Conservation (phyloP, 2,113 vertebrate species). For the Pontoporia blainvillei region DNA sequence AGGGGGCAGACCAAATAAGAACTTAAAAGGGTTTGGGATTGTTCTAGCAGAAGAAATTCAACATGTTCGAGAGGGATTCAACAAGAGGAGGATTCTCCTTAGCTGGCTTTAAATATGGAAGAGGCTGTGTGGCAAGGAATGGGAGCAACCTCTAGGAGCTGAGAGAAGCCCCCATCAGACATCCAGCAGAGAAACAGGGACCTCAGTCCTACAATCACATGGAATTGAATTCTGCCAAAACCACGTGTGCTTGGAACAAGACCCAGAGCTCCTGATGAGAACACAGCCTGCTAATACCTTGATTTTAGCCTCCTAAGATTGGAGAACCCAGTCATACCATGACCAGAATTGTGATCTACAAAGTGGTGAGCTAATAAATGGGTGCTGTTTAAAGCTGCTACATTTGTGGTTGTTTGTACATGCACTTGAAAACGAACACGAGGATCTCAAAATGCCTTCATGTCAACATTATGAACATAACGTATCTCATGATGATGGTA, state of each 20-base stretch:
- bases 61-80: neutral
- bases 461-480: neutral
- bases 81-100: neutral
- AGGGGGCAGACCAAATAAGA: neutral
- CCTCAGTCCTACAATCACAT: neutral
- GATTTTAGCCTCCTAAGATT: neutral
- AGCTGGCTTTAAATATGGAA: neutral
- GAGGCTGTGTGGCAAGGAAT: neutral
- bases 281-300: neutral
- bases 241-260: neutral
- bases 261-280: neutral
- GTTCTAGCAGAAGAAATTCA: neutral
- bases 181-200: neutral
- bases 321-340: neutral
- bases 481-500: neutral
- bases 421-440: neutral
- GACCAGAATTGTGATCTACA: neutral
- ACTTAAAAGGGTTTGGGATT: neutral
- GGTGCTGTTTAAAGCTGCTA: neutral
- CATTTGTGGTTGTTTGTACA: neutral
- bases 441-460: neutral
- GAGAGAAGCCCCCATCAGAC: neutral
- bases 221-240: neutral
- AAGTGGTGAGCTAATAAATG: neutral
- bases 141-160: neutral